Evolutionary conservation across 1,140 invertebrate species (phyloP), one percentile per base, ranked within the genome.

Genomic region (Brachionus rubens): DNA sequence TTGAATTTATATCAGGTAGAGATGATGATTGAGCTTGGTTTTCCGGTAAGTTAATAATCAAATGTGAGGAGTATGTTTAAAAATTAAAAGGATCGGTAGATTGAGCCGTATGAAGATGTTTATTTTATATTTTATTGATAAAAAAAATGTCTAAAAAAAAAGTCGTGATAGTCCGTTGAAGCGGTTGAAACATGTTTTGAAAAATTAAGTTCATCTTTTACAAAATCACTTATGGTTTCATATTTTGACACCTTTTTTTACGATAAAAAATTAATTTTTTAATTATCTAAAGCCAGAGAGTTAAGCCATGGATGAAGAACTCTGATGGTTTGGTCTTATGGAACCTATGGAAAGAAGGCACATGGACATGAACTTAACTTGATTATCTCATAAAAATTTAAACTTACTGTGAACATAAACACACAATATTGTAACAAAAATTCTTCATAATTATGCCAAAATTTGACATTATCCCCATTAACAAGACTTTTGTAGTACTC

Each of bases 401-500:
- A 19, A 21, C 14, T 59, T 59, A 59, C 54, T 12, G 36, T 33
- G 19, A 59, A 59, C 36, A 33, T 33, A 59, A 59, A 59, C n/a
- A 59, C 6, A 59, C 54, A 59, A 59, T 59, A 33, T 19, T 59
- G 54, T 33, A 19, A 40, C 1, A 30, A 59, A 59, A 59, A 59
- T 10, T 59, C 54, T 5, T 59, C 54, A 16, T 36, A 59, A 36
- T 59, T 59, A 33, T 59, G 54, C 33, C 5, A 59, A 59, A 59
- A 59, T 33, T 59, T 59, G 0, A 33, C 30, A 36, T 59, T 28
- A 16, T 36, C 30, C 3, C 36, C 16, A 33, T 33, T 59, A 14
- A 59, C 9, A 6, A 59, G 9, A 59, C 33, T 19, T 36, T 59
- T 59, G 30, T 59, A 59, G 16, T 33, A 26, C 26, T 36, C 14